Evolutionary conservation across 2,113 vertebrate genomes (phyloP), one percentile per base, ranked within the genome.

Genomic region (Chauna torquata): DNA sequence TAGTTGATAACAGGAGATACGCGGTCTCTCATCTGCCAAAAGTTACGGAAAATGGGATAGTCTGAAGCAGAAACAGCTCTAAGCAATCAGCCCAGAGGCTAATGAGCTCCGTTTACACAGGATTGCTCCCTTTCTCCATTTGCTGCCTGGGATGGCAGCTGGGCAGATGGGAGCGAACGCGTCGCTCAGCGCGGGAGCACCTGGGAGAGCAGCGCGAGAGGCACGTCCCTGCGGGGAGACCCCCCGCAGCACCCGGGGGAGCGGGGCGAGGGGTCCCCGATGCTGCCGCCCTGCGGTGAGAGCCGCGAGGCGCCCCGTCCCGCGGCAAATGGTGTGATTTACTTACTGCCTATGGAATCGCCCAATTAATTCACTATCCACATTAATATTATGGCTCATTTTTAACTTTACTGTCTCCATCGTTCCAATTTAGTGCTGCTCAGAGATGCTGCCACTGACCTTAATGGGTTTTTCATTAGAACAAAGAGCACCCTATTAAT

Each of bases 371-470:
- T 94, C 95, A 86, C 94, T 95, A 96, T 94, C 97, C 91, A 69
- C 97, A 95, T 96, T 96, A 97, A 96, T 96, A 97, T 96, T 96
- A 95, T 77, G 82, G 88, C 92, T 97, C 96, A 78, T 97, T 96
- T 97, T 96, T 96, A 97, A 96, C 93, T 96, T 97, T 96, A 97
- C 94, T 96, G 94, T 92, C 95, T 95, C 95, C 94, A 93, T 95
- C 75, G 28, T 96, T 97, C 94, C 96, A 90, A 93, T 97, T 97
- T 97, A 96, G 90, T 88, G 96, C 94, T 85, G 82, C 95, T 97
- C 82, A 66, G 95, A 97, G 95, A 95, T 93, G 90, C 95, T 90
- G 96, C 94, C 82, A 22, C 94, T 95, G 97, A 96, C 95, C 94
- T 96, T 96, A 97, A 96, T 94, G 91, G 87, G 97, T 64, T 96